Evolutionary conservation across 1,140 invertebrate genomes (phyloP).

Genomic region (Drosophila arizonae): DNA sequence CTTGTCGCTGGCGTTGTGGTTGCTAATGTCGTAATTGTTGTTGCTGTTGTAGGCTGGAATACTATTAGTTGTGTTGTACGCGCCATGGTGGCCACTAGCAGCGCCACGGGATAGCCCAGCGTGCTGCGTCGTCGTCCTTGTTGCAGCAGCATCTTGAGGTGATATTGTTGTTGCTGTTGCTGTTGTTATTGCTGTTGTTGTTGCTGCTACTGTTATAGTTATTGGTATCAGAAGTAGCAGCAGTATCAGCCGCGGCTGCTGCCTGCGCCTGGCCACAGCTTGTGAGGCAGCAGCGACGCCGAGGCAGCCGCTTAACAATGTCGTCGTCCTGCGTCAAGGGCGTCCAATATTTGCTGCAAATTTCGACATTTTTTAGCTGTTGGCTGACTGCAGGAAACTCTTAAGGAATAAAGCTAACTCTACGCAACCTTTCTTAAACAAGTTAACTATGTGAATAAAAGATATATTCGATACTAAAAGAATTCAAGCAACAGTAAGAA

Average conservation of each 20-base stretch:
- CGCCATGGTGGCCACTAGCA: slow-evolving; percentile 68
- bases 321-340: slow-evolving; percentile 66
- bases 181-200: slow-evolving; percentile 30
- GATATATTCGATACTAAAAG: too few relatives aligned
- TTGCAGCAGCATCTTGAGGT: slow-evolving; percentile 33
- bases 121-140: slow-evolving; percentile 58
- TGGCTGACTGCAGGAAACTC: too few relatives aligned
- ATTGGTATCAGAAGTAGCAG: not conserved
- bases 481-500: too few relatives aligned
- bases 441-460: too few relatives aligned
- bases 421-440: too few relatives aligned
- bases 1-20: slow-evolving; percentile 15
- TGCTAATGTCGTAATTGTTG: slow-evolving; percentile 20
- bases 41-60: slow-evolving; percentile 52
- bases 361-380: not conserved
- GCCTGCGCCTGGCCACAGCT: slow-evolving; percentile 70
- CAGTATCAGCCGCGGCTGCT: slow-evolving; percentile 50
- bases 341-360: slow-evolving; percentile 5
- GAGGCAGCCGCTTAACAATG: slow-evolving; percentile 63
- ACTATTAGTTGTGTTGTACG: slow-evolving; percentile 75
- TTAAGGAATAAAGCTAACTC: too few relatives aligned
- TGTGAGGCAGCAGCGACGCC: slow-evolving; percentile 61
- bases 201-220: slow-evolving; percentile 30
- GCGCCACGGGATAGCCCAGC: slow-evolving; percentile 73
- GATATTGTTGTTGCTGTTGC: slow-evolving; percentile 5